Evolutionary conservation across 1,140 invertebrate species (phyloP).

Genomic region (Choristoneura fumiferana): DNA sequence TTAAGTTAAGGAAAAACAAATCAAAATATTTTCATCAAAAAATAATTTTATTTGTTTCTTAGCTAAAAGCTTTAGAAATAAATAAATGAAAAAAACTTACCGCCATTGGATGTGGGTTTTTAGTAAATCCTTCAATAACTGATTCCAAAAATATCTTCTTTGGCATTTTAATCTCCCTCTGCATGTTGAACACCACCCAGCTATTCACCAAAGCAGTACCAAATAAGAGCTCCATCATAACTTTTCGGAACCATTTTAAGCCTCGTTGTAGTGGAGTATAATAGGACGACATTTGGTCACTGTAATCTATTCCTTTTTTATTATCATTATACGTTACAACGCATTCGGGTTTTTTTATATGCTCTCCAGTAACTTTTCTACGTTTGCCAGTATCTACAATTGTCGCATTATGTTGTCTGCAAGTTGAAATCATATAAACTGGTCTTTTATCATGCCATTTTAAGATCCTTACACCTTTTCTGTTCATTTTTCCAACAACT

Average conservation of each 20-base stretch:
- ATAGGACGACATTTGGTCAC: constrained; percentile 34
- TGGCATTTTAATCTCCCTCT: no score
- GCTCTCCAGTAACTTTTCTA: constrained; percentile 5
- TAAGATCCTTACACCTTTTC: constrained; percentile 37
- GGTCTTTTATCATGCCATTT: constrained; percentile 48
- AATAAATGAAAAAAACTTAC: no score
- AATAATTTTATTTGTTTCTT: no score
- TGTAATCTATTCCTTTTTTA: constrained; percentile 29
- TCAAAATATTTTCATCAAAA: no score
- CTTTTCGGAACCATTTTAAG: constrained; percentile 29
- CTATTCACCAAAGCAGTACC: no score
- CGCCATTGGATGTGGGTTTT: no score
- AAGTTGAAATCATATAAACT: constrained; percentile 42
- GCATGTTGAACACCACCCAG: no score
- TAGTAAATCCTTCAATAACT: no score
- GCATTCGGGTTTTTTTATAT: constrained; percentile 22
- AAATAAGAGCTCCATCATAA: no score
- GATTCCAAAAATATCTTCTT: no score
- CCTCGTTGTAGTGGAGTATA: constrained; percentile 26
- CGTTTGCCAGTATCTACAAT: constrained; percentile 11
- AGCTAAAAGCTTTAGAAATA: no score
- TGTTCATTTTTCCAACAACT: constrained; percentile 37
- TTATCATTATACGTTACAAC: constrained; percentile 30
- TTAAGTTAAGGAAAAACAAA: no score
- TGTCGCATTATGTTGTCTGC: constrained; percentile 14